Conservation (phyloP, 2,888 invertebrate genomes). For the Ptychoptera contaminata region DNA sequence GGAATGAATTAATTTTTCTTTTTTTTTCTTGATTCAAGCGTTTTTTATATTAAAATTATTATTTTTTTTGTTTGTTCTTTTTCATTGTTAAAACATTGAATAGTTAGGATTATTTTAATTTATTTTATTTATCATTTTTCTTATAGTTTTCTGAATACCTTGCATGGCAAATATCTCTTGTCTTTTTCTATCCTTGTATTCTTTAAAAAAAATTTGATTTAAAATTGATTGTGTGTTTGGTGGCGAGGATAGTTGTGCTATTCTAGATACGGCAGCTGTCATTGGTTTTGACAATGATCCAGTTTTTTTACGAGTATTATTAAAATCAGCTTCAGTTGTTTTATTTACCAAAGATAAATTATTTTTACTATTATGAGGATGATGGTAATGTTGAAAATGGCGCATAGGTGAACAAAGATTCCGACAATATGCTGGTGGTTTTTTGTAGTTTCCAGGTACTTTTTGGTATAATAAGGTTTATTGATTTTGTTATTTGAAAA, state of each 20-base stretch:
- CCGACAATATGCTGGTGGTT: conserved; percentile 30
- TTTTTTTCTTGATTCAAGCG: no score
- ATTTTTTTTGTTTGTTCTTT: neutral
- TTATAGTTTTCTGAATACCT: conserved; percentile 24
- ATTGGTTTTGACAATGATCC: no score
- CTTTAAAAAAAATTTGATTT: neutral
- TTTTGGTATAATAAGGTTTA: no score
- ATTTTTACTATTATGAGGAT: no score
- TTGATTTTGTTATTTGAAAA: neutral
- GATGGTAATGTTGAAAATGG: conserved; percentile 17
- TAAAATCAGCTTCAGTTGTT: no score
- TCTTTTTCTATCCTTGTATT: conserved; percentile 29
- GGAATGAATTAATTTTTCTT: no score
- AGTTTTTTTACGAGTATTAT: no score
- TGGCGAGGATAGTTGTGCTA: no score
- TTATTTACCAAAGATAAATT: no score
- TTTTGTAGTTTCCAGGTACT: conserved; percentile 25
- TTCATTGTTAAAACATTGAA: neutral
- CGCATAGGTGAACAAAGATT: conserved; percentile 29
- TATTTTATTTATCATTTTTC: conserved; percentile 6
- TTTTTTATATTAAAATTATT: no score
- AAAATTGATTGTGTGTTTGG: conserved; percentile 1
- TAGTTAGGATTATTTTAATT: neutral
- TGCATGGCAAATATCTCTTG: conserved; percentile 28
- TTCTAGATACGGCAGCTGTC: no score